Evolutionary conservation across 2,113 vertebrate species (phyloP).

Genomic region (Campylomormyrus numenius): DNA sequence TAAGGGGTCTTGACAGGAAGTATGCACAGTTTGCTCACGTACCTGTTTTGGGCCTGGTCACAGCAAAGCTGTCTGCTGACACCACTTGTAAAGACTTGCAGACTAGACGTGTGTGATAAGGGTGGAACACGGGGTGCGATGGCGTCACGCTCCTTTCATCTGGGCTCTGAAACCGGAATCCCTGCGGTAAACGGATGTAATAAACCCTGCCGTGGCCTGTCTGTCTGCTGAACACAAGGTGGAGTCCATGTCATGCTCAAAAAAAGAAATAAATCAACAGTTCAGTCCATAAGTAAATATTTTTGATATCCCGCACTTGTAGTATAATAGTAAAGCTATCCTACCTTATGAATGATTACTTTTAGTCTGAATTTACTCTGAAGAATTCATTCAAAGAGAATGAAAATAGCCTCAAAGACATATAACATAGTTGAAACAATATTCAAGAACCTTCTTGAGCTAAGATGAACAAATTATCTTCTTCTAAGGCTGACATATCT

Average conservation of each 20-base stretch:
- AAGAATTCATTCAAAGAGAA: not conserved
- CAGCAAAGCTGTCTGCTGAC: slow-evolving; percentile 3
- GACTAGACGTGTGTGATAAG: slow-evolving; percentile 15
- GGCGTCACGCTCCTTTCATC: not conserved
- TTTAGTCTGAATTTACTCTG: not conserved
- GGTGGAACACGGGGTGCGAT: not conserved
- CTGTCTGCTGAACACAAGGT: not conserved
- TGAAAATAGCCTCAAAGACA: not conserved
- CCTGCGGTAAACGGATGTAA: not conserved
- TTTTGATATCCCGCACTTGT: not conserved
- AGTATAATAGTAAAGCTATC: not conserved
- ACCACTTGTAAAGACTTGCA: slow-evolving; percentile 16
- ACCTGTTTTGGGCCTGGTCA: slow-evolving; percentile 15
- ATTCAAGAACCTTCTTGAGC: not conserved
- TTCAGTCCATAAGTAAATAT: not conserved
- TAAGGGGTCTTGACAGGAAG: slow-evolving; percentile 34
- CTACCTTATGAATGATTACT: not conserved
- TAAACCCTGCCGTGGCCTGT: not conserved
- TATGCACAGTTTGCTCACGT: slow-evolving; percentile 10
- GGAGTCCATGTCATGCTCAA: not conserved
- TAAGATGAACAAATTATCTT: not conserved
- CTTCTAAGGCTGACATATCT: not conserved
- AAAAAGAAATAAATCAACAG: not conserved
- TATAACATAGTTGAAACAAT: not conserved
- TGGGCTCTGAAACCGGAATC: not conserved